phyloP scores from a whole-genome alignment of 2,888 invertebrate genomes.

The Onchidella celtica region DNA sequence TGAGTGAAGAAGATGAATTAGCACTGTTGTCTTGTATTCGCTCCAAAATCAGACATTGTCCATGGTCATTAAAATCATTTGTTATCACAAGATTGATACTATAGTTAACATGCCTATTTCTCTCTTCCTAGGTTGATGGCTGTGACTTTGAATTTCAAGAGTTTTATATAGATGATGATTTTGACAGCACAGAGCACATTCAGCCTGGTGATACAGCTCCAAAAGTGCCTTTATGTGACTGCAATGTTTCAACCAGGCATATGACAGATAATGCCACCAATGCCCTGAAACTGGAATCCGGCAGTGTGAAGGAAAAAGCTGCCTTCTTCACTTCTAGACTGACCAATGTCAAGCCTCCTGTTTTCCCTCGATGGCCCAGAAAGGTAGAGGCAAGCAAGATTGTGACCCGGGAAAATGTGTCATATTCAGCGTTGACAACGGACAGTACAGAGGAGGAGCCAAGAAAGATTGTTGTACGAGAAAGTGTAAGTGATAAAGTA shows the following conservation, averaged over 20 bases:
- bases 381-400: neutral
- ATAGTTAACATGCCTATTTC: no score
- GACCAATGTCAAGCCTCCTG: neutral
- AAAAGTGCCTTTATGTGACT: neutral
- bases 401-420: neutral
- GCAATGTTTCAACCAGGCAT: slow-evolving; percentile 8
- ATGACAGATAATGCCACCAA: neutral
- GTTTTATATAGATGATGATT: slow-evolving; percentile 63
- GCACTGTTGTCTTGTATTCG: no score
- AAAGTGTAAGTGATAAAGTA: neutral
- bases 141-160: slow-evolving; percentile 56
- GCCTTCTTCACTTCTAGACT: neutral
- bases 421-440: neutral
- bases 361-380: neutral
- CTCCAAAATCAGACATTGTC: no score
- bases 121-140: neutral
- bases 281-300: neutral
- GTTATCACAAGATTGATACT: no score
- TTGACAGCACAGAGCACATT: slow-evolving; percentile 23
- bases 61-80: no score
- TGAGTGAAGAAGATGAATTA: no score
- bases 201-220: neutral
- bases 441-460: neutral
- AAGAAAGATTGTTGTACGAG: neutral
- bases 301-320: neutral